These are phyloP conservation scores for Leptatherina wallacei DNA, from an alignment of 2,797 vertebrate genomes.

Conservation along the genomic window DNA sequence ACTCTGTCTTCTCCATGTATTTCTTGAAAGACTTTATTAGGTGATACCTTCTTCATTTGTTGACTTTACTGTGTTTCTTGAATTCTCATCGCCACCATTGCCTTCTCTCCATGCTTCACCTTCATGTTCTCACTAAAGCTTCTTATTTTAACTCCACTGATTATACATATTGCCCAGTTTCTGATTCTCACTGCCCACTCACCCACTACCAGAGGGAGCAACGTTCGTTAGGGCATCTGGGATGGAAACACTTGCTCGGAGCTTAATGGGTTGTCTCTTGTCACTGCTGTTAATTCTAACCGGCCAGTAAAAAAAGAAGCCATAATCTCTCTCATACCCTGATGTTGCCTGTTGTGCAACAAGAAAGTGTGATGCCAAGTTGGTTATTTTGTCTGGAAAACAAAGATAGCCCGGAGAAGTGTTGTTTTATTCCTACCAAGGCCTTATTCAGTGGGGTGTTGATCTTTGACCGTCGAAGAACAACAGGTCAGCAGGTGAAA, in stretches of 20 bases:
- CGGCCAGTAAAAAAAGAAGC: conserved; percentile 24
- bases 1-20: not conserved
- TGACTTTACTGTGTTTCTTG: not conserved
- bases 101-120: conserved; percentile 1
- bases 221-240: conserved; percentile 36
- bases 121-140: conserved; percentile 13
- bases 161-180: conserved; percentile 13
- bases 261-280: conserved; percentile 22
- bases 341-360: conserved; percentile 36
- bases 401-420: not conserved
- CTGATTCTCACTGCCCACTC: conserved; percentile 46
- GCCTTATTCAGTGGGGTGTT: not conserved
- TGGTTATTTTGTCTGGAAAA: conserved; percentile 19
- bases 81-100: conserved; percentile 9
- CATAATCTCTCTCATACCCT: conserved; percentile 49
- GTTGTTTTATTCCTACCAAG: not conserved
- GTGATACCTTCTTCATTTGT: not conserved
- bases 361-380: conserved; percentile 20
- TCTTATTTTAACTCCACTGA: conserved; percentile 12
- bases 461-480: conserved; percentile 24
- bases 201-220: conserved; percentile 25
- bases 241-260: conserved; percentile 31
- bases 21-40: not conserved
- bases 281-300: conserved; percentile 30
- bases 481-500: conserved; percentile 21